phyloP scores from a whole-genome alignment of 2,797 vertebrate species.

The Sebastes variabilis region DNA sequence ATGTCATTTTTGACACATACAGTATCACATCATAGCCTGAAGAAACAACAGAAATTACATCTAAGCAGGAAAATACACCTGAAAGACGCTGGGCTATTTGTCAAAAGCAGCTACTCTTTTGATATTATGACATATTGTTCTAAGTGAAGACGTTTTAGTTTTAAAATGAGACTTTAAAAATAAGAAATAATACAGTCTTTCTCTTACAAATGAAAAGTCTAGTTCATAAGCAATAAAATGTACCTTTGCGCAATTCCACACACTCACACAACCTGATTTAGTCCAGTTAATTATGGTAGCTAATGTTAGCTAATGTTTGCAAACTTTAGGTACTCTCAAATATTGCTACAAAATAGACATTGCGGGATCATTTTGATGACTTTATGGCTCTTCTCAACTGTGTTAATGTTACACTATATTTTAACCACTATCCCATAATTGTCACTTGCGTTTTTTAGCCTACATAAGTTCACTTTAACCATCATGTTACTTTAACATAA shows the following conservation, averaged over 20 bases:
- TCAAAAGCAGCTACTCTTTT: background rate
- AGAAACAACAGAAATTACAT: background rate
- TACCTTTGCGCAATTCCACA: background rate
- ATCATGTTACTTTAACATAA: background rate
- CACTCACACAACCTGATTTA: background rate
- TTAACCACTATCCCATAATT: background rate
- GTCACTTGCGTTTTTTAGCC: background rate
- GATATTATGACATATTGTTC: background rate
- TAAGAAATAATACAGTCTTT: background rate
- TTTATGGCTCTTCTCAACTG: background rate
- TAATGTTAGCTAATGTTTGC: no score
- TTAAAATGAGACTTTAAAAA: background rate
- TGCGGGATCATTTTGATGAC: background rate
- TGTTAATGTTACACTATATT: background rate
- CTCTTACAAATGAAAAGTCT: background rate
- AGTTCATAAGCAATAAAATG: background rate
- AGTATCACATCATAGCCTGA: background rate
- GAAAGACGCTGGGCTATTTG: background rate
- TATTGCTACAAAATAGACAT: background rate
- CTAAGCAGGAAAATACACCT: background rate
- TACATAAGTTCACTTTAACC: background rate
- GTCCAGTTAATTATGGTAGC: background rate
- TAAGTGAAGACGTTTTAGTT: background rate
- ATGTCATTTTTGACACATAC: background rate
- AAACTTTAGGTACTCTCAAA: no score